Conservation (phyloP, 2,797 vertebrate species). For the Pelodytes ibericus region DNA sequence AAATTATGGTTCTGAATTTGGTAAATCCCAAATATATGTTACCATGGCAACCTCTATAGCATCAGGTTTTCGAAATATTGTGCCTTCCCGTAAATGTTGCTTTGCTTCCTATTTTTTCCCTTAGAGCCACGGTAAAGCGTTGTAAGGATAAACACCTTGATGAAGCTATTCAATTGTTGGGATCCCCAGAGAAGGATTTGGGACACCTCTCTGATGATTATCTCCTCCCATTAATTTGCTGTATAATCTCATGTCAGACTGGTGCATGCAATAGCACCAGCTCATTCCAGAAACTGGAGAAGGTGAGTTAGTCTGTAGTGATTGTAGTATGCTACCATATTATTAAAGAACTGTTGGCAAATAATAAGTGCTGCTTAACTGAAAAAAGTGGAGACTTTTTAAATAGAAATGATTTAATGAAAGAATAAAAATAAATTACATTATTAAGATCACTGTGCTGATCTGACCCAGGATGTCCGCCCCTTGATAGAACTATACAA, state of each 20-base stretch:
- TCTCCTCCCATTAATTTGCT: constrained; percentile 71
- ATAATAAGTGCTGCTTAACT: too few species aligned
- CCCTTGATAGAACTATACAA: too few species aligned
- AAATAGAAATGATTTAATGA: too few species aligned
- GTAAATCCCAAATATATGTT: neutral
- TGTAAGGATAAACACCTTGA: constrained; percentile 80
- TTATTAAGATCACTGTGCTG: too few species aligned
- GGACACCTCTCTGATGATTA: constrained; percentile 55
- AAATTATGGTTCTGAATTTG: neutral
- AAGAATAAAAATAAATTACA: too few species aligned
- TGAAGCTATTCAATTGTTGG: constrained; percentile 75
- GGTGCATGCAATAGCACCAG: constrained; percentile 74
- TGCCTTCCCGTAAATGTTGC: too few species aligned
- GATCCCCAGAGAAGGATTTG: constrained; percentile 62
- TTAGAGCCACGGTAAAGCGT: constrained; percentile 76
- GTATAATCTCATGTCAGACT: constrained; percentile 78
- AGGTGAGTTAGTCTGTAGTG: constrained; percentile 77
- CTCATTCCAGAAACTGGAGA: constrained; percentile 83
- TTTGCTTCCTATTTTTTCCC: neutral
- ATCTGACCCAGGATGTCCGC: too few species aligned
- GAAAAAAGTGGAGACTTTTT: too few species aligned
- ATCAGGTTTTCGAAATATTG: too few species aligned
- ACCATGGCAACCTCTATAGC: neutral
- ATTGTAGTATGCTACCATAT: too few species aligned
- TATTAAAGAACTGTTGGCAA: too few species aligned